phyloP scores from a whole-genome alignment of 2,797 vertebrate genomes.

The Tauraco hartlaubi region DNA sequence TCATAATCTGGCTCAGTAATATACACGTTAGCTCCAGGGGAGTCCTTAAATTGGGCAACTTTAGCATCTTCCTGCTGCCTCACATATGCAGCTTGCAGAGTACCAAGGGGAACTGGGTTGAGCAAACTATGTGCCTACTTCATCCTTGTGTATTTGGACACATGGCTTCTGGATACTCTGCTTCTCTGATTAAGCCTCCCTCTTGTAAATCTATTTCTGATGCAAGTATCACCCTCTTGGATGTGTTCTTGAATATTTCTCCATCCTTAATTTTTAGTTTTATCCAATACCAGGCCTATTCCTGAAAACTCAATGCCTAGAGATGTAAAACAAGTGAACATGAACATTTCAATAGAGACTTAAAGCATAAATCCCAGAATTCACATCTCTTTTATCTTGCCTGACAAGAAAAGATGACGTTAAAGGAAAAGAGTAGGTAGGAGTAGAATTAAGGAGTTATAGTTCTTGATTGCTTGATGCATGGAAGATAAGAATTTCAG shows the following conservation, averaged over 20 bases:
- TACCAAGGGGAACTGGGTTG: background rate
- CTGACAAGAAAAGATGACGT: background rate
- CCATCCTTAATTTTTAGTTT: background rate
- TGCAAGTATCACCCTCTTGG: background rate
- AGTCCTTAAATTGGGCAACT: background rate
- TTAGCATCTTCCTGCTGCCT: background rate
- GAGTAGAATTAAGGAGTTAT: background rate
- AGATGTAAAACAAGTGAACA: background rate
- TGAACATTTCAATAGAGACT: background rate
- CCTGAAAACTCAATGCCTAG: background rate
- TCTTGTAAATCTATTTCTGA: background rate
- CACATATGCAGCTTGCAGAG: background rate
- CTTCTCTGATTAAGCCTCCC: background rate
- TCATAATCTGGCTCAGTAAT: background rate
- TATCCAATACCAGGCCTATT: background rate
- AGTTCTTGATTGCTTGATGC: background rate
- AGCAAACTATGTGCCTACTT: background rate
- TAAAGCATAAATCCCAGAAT: background rate
- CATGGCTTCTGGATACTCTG: background rate
- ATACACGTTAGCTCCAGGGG: accelerated
- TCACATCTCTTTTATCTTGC: background rate
- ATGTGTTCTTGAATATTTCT: background rate
- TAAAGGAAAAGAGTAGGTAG: background rate
- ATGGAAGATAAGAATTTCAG: background rate
- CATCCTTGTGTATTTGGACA: background rate